Conservation (phyloP, 2,888 invertebrate species). For the Parnassius apollo region DNA sequence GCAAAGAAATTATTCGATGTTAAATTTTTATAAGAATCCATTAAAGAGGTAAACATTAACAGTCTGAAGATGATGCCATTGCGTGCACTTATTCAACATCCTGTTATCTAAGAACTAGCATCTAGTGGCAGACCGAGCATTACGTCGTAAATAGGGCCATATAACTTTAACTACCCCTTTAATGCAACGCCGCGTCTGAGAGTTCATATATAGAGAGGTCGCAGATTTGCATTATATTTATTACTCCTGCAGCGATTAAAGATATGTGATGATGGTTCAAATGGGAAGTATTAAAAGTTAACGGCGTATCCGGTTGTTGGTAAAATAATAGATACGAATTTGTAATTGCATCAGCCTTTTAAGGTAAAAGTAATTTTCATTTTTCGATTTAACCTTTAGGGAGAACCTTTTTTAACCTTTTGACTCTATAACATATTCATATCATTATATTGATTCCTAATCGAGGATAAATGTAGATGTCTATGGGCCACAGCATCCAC, state of each 20-base stretch:
- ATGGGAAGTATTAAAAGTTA: constrained; percentile 5
- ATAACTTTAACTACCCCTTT: constrained; percentile 24
- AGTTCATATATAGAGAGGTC: constrained; percentile 3
- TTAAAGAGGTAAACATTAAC: background rate
- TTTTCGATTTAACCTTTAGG: too few species aligned
- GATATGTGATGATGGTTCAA: background rate
- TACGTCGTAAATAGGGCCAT: constrained; percentile 21
- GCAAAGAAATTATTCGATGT: background rate
- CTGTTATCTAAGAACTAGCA: constrained; percentile 20
- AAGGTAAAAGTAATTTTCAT: too few species aligned
- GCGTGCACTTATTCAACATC: background rate
- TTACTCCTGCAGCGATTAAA: constrained; percentile 15
- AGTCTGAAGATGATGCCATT: background rate
- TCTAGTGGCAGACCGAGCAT: constrained; percentile 10
- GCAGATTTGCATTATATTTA: constrained; percentile 18
- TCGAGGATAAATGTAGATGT: too few species aligned
- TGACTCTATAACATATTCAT: too few species aligned
- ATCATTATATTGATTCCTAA: too few species aligned
- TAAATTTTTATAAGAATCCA: too few species aligned
- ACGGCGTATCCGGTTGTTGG: background rate
- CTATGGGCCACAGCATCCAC: too few species aligned
- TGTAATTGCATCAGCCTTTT: too few species aligned
- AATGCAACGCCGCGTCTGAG: constrained; percentile 18
- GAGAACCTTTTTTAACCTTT: too few species aligned
- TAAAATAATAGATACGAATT: background rate